Evolutionary conservation across 2,888 invertebrate genomes (phyloP), one percentile per base, ranked within the genome.

Genomic region (Stenolophus ochropezus): DNA sequence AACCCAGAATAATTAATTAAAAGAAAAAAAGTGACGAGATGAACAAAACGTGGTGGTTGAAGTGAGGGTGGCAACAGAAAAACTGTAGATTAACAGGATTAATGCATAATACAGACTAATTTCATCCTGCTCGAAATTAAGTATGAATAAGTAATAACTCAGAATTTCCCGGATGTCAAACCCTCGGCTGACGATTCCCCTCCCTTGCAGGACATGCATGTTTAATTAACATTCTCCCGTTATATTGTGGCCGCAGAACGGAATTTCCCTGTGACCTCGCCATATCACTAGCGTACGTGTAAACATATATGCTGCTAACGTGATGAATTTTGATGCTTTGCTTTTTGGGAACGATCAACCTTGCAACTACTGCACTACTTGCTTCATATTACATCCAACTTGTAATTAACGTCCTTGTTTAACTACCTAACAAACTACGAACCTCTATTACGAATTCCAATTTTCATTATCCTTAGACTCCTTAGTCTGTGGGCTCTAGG

Each of bases 91-190:
- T 77, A 58, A 58, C 81, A 16, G 81, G 73, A 78, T 61, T 65
- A 79, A 73, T 83, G 79, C 76, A 83, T 83, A 83, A 83, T 83
- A 76, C 75, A 83, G 74, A 71, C 74, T 83, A 82, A 83, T 83
- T 83, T 82, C 82, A 79, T 81, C 78, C 83, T 71, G 81, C 61
- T 20, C 82, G 81, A 81, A 82, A 83, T 83, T 83, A 82, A 81
- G 61, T 78, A 82, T 83, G 83, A 83, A 82, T 83, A 82, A 83
- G 76, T 83, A 79, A 83, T 83, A 82, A 65, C 21, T 78, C 75
- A 79, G 81, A 81, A 83, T 83, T 82, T 82, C 82, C 83, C 77
- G 56, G 82, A 65, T 82, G 83, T 83, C 82, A 83, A 82, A 76
- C 81, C 73, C 49, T 65, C 49, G 74, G 76, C 27, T 53, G 53